These are phyloP conservation scores for Acrobasis suavella DNA, from an alignment of 2,888 invertebrate genomes.

Conservation along the genomic window DNA sequence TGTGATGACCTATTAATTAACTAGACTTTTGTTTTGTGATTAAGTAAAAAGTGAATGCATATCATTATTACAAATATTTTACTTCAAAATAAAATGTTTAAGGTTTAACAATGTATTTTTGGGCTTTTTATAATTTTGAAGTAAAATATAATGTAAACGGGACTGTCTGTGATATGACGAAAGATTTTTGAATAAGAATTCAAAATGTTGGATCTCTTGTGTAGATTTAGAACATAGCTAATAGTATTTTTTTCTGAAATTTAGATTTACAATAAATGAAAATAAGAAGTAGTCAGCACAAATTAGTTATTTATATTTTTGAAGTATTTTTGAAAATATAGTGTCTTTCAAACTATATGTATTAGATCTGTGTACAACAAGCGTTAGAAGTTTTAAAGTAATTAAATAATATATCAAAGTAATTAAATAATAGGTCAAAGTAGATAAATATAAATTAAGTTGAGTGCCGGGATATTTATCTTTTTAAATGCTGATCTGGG, in stretches of 20 bases:
- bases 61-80: slow-evolving; percentile 7
- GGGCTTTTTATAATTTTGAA: neutral
- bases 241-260: too few relatives aligned
- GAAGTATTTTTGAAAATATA: neutral
- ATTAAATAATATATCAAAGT: too few relatives aligned
- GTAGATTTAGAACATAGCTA: neutral
- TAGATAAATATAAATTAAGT: too few relatives aligned
- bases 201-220: neutral
- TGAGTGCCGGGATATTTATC: too few relatives aligned
- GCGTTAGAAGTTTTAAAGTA: neutral
- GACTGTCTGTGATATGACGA: slow-evolving; percentile 19
- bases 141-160: neutral
- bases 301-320: neutral
- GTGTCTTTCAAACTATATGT: neutral
- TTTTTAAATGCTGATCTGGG: too few relatives aligned
- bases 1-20: neutral
- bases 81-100: neutral
- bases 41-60: slow-evolving; percentile 2
- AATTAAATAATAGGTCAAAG: too few relatives aligned
- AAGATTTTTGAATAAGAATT: slow-evolving; percentile 9
- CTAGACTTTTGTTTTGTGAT: slow-evolving; percentile 28
- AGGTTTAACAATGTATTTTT: too few relatives aligned
- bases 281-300: neutral
- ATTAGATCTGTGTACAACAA: neutral
- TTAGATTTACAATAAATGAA: neutral